phyloP scores from a whole-genome alignment of 2,888 invertebrate species.

The Anoncus sp. region DNA sequence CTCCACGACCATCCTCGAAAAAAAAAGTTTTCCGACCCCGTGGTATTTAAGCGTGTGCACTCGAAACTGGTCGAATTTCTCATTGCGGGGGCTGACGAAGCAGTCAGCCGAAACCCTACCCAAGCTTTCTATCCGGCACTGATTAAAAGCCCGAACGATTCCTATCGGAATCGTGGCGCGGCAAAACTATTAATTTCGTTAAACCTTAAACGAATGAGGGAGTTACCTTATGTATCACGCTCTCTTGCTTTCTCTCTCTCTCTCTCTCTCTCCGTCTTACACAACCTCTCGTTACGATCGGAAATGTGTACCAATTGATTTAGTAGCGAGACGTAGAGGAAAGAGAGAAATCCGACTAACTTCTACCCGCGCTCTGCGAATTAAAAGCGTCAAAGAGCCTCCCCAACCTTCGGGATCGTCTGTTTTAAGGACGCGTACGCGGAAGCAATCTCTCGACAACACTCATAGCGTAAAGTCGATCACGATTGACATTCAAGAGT shows the following conservation, averaged over 20 bases:
- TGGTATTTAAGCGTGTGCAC: constrained; percentile 60
- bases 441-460: constrained; percentile 21
- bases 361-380: constrained; percentile 21
- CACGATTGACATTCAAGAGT: not conserved
- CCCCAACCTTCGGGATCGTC: not conserved
- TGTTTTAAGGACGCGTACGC: constrained; percentile 16
- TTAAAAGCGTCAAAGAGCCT: constrained; percentile 54
- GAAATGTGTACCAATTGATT: constrained; percentile 57
- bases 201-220: constrained; percentile 54
- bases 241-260: not conserved
- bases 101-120: constrained; percentile 41
- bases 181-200: constrained; percentile 65
- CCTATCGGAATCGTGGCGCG: constrained; percentile 47
- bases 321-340: constrained; percentile 39
- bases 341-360: constrained; percentile 30
- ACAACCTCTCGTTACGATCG: constrained; percentile 41
- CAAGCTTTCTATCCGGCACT: constrained; percentile 41
- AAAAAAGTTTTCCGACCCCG: constrained; percentile 69
- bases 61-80: constrained; percentile 66
- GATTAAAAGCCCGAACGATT: constrained; percentile 60
- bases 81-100: constrained; percentile 57
- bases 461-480: constrained; percentile 43
- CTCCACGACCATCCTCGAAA: constrained; percentile 52
- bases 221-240: constrained; percentile 43
- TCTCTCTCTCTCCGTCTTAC: not conserved